These are phyloP conservation scores for Acomys russatus DNA, from an alignment of 2,797 vertebrate species.

Conservation along the genomic window DNA sequence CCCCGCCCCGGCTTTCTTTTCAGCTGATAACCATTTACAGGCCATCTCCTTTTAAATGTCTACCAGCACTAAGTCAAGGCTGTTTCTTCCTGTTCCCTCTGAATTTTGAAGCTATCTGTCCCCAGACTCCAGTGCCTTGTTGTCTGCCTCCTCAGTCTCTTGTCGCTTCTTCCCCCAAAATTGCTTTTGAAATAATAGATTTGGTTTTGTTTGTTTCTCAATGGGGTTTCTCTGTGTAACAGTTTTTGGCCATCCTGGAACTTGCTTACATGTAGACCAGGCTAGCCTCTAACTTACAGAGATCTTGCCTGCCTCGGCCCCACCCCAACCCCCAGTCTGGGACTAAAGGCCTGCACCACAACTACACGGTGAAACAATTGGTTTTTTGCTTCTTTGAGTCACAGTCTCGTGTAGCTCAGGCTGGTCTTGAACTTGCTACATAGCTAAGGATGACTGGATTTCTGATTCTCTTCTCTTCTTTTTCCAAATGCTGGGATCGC, in stretches of 20 bases:
- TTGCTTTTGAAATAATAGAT: not conserved
- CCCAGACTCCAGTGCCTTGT: not conserved
- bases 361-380: not conserved
- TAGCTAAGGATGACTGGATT: not conserved
- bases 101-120: constrained; percentile 5
- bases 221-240: not conserved
- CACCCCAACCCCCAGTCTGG: not conserved
- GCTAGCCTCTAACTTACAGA: not conserved
- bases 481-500: not conserved
- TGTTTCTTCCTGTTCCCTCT: not conserved
- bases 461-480: not conserved
- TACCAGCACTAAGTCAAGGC: not conserved
- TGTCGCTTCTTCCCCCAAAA: not conserved
- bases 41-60: not conserved
- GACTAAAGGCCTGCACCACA: not conserved
- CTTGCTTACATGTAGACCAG: not conserved
- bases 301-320: not conserved
- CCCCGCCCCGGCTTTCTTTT: not conserved
- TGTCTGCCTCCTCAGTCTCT: not conserved
- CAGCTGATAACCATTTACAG: not conserved
- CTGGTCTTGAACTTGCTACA: not conserved
- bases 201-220: not conserved
- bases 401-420: not conserved
- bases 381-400: not conserved
- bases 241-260: not conserved